Evolutionary conservation across 2,797 vertebrate species (phyloP).

Genomic region (Notolabrus celidotus): DNA sequence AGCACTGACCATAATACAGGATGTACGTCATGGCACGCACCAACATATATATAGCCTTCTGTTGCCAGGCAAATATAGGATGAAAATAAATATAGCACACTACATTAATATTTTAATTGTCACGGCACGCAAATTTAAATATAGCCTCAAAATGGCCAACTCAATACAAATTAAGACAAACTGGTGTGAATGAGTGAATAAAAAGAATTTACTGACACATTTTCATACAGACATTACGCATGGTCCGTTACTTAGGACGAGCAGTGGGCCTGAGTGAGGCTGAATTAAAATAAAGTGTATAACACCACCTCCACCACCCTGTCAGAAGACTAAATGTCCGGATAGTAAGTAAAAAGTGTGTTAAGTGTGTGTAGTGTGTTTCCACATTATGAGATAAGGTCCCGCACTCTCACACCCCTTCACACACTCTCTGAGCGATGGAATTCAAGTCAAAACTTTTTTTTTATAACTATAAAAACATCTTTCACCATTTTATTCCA

Average conservation of each 20-base stretch:
- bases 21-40: conserved; percentile 73
- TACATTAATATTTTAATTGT: conserved; percentile 59
- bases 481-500: neutral
- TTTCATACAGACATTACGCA: neutral
- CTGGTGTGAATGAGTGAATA: neutral
- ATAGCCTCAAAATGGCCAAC: conserved; percentile 11
- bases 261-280: neutral
- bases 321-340: neutral
- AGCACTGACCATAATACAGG: conserved; percentile 73
- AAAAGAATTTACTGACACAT: neutral
- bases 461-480: neutral
- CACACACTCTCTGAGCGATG: conserved; percentile 2
- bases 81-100: conserved; percentile 61
- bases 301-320: neutral
- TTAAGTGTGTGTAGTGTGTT: neutral
- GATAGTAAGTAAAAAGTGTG: neutral
- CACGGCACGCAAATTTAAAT: conserved; percentile 27
- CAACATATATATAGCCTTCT: conserved; percentile 82
- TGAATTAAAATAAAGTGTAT: conserved; percentile 1
- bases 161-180: conserved; percentile 9
- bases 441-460: neutral
- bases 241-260: neutral
- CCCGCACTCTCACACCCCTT: neutral
- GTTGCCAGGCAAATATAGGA: conserved; percentile 83
- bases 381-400: neutral